Percentiles rank a stretch among this genome's conserved stretches.
These are phyloP conservation scores for Neogale vison DNA, from an alignment of 2,113 vertebrate genomes.

Conservation along the genomic window DNA sequence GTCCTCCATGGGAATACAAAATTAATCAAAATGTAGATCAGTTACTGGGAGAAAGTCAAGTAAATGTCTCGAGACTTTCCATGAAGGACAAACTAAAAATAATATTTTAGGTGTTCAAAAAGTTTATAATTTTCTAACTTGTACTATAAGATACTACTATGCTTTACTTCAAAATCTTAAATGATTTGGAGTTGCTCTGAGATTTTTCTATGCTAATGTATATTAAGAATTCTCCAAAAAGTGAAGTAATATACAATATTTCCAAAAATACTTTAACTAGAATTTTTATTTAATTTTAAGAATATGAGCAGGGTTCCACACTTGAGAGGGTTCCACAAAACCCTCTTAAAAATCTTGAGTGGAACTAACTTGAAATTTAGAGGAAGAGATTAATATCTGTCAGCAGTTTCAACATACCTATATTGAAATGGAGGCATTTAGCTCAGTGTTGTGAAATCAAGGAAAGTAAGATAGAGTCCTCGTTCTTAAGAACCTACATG, in stretches of 20 bases:
- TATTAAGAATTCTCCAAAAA: background rate
- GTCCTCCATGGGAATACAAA: constrained; percentile 63
- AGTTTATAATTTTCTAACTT: background rate
- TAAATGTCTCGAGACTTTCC: constrained; percentile 25
- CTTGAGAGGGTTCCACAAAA: background rate
- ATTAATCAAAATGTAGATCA: constrained; percentile 68
- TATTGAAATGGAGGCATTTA: background rate
- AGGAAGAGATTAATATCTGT: background rate
- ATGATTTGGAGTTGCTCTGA: background rate
- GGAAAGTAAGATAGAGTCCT: background rate
- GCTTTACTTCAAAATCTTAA: background rate
- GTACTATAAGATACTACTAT: background rate
- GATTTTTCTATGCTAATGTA: background rate
- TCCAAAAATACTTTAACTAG: background rate
- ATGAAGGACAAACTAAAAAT: constrained; percentile 45
- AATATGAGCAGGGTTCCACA: background rate
- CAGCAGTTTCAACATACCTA: background rate
- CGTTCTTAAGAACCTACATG: background rate
- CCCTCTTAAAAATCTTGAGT: background rate
- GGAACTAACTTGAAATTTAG: background rate
- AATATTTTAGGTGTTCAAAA: background rate
- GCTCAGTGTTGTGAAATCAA: background rate
- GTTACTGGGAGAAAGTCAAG: constrained; percentile 52
- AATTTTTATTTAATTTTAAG: background rate
- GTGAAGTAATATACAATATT: background rate